A percentile compares a stretch with the other conserved stretches of the same genome.
Evolutionary conservation across 2,888 invertebrate species (phyloP).

Genomic region (Ametastegia equiseti): DNA sequence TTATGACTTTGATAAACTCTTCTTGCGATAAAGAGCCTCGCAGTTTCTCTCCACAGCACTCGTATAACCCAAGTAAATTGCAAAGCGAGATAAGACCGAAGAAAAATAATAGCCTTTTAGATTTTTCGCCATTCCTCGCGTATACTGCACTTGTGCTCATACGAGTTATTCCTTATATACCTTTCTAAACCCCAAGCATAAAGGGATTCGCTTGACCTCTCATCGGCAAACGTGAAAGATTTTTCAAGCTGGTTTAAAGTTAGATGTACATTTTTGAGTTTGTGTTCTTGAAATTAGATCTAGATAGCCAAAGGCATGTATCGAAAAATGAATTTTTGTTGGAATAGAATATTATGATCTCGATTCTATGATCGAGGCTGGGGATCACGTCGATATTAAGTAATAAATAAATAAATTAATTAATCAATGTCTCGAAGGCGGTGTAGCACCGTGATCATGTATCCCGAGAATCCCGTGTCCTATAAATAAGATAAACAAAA

Average conservation of each 20-base stretch:
- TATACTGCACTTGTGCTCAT: neutral
- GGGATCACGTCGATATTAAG: conserved; percentile 11
- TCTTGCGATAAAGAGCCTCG: conserved; percentile 14
- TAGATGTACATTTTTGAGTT: too few relatives aligned
- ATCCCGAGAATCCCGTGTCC: conserved; percentile 14
- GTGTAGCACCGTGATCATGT: neutral
- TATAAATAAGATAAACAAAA: conserved; percentile 61
- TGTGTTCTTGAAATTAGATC: neutral
- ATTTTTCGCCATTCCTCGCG: neutral
- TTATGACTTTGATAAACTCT: conserved; percentile 31
- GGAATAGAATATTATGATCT: neutral
- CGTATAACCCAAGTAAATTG: neutral
- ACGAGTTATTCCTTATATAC: neutral
- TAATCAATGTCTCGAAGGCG: conserved; percentile 17
- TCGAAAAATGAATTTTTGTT: neutral
- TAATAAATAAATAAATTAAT: conserved; percentile 34
- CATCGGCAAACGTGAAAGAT: too few relatives aligned
- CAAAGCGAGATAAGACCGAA: neutral
- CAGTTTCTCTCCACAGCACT: neutral
- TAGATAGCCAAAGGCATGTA: neutral
- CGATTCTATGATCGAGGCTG: neutral
- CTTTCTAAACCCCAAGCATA: neutral
- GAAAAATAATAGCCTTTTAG: neutral
- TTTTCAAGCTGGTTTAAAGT: neutral
- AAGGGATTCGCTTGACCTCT: too few relatives aligned